Evolutionary conservation across 2,113 vertebrate species (phyloP).

Genomic region (Scalopus aquaticus): DNA sequence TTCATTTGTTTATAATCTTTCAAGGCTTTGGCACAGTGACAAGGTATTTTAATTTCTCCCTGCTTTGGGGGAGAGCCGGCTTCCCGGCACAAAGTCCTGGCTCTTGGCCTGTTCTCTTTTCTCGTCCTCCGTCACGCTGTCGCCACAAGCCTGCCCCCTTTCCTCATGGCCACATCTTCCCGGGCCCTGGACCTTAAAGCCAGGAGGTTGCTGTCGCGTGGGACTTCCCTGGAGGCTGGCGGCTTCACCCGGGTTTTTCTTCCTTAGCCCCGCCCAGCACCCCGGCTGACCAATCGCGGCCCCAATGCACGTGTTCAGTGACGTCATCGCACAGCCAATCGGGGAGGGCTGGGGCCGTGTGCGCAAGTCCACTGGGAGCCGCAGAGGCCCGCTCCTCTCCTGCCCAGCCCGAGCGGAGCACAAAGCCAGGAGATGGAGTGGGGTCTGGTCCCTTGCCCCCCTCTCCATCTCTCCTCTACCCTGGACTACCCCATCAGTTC

Average conservation of each 20-base stretch:
- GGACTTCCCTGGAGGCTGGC: neutral
- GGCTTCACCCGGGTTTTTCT: neutral
- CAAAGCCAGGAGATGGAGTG: neutral
- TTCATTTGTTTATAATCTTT: slow-evolving; percentile 70
- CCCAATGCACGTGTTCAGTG: slow-evolving; percentile 34
- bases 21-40: slow-evolving; percentile 52
- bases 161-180: neutral
- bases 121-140: neutral
- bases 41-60: slow-evolving; percentile 55
- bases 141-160: neutral
- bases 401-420: neutral
- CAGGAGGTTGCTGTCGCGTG: neutral
- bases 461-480: neutral
- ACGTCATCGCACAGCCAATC: slow-evolving; percentile 73
- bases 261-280: slow-evolving; percentile 40
- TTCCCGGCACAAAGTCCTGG: slow-evolving; percentile 36
- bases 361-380: neutral
- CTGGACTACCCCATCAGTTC: neutral
- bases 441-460: neutral
- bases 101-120: neutral
- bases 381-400: neutral
- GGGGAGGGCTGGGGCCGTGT: neutral
- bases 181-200: neutral
- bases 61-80: neutral
- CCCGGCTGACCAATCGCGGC: slow-evolving; percentile 58